These are phyloP conservation scores for Esperia sulphurella DNA, from an alignment of 2,888 invertebrate species.

Conservation along the genomic window DNA sequence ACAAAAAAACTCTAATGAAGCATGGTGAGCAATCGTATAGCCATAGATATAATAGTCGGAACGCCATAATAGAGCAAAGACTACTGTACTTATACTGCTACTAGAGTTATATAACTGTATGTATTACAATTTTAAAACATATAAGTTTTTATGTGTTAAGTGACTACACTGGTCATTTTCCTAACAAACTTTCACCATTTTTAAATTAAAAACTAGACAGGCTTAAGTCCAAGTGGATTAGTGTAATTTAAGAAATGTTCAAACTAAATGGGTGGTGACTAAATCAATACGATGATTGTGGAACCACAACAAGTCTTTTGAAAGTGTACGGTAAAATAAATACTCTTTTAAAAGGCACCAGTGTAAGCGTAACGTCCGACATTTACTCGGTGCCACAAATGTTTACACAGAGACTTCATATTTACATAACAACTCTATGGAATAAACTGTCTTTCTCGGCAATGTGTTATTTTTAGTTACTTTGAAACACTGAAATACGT, in stretches of 20 bases:
- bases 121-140: too few relatives aligned
- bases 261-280: slow-evolving; percentile 11
- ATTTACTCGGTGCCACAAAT: slow-evolving; percentile 46
- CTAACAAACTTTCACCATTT: too few relatives aligned
- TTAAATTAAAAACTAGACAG: too few relatives aligned
- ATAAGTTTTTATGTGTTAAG: too few relatives aligned
- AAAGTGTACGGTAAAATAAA: slow-evolving; percentile 48
- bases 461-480: slow-evolving; percentile 26
- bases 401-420: slow-evolving; percentile 50
- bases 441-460: slow-evolving; percentile 45
- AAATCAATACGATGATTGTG: slow-evolving; percentile 8
- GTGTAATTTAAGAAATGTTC: neutral
- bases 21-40: neutral
- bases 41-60: neutral
- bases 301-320: slow-evolving; percentile 20
- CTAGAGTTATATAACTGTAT: too few relatives aligned
- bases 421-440: slow-evolving; percentile 56
- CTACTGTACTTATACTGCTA: too few relatives aligned
- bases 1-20: slow-evolving; percentile 9
- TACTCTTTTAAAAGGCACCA: slow-evolving; percentile 51
- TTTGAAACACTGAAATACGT: slow-evolving; percentile 2
- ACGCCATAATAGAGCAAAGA: neutral
- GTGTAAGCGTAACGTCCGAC: slow-evolving; percentile 54
- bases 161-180: too few relatives aligned
- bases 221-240: too few relatives aligned